Percentiles rank a stretch among this genome's conserved stretches.
Conservation (phyloP, 2,797 vertebrate genomes). For the Mus minutoides region DNA sequence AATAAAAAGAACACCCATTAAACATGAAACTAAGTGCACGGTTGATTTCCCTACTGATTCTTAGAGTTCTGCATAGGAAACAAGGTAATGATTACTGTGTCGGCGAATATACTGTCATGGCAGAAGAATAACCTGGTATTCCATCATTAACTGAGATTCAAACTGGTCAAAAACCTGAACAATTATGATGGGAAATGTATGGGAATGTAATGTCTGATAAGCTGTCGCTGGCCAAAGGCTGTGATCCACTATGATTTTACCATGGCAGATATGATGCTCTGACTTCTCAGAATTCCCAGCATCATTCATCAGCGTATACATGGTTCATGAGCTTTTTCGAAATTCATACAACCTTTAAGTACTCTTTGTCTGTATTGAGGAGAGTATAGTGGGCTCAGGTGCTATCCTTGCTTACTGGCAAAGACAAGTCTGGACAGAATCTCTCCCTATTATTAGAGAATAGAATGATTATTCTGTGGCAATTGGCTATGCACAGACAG, state of each 20-base stretch:
- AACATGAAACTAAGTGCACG: no score
- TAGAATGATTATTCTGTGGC: neutral
- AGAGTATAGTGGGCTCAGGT: conserved; percentile 64
- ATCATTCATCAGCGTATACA: neutral
- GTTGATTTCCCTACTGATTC: no score
- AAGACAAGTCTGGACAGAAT: neutral
- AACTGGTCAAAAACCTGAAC: no score
- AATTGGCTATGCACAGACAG: no score
- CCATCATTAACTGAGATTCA: no score
- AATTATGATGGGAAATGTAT: neutral
- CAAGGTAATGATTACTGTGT: no score
- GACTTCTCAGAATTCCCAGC: neutral
- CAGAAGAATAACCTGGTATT: no score
- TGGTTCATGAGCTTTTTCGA: neutral
- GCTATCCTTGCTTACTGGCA: conserved; percentile 76
- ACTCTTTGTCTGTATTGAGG: conserved; percentile 12
- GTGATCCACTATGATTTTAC: neutral
- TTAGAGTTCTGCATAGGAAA: no score
- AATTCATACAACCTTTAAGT: conserved; percentile 2
- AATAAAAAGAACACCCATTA: neutral
- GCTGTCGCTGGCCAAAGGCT: neutral
- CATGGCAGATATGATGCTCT: fast-evolving
- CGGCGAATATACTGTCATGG: no score
- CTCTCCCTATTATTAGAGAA: no score
- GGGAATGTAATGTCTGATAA: no score